These are phyloP conservation scores for Ophiothrix spiculata DNA, from an alignment of 35 echinoderm and acorn worm genomes.

Conservation along the genomic window DNA sequence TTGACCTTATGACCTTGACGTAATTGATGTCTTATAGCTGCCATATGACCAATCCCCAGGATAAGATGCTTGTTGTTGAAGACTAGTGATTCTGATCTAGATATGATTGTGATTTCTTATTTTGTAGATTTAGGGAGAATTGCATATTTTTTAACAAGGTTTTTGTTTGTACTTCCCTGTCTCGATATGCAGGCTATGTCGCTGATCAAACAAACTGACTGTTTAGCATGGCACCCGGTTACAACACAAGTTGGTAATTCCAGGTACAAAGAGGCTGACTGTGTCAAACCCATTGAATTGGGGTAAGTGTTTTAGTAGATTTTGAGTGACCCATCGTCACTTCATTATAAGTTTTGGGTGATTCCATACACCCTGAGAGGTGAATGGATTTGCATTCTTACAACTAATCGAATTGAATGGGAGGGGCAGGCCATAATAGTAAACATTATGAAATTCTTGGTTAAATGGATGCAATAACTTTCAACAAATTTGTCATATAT, in stretches of 20 bases:
- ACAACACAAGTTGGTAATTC: constrained; percentile 69
- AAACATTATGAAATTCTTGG: too few relatives aligned
- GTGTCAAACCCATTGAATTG: constrained; percentile 75
- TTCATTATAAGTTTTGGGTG: too few relatives aligned
- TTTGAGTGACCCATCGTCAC: too few relatives aligned
- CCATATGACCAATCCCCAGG: not conserved
- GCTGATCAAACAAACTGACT: constrained; percentile 55
- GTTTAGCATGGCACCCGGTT: constrained; percentile 75
- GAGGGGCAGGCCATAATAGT: too few relatives aligned
- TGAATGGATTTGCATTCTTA: too few relatives aligned
- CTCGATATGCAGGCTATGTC: constrained; percentile 44
- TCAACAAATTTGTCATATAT: too few relatives aligned
- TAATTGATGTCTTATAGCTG: not conserved
- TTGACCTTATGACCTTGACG: not conserved
- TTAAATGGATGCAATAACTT: too few relatives aligned
- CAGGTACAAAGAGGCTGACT: constrained; percentile 81
- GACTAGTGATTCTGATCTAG: not conserved
- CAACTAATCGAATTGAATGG: too few relatives aligned
- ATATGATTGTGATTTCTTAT: not conserved
- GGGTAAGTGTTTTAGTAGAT: constrained; percentile 80
- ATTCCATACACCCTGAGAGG: too few relatives aligned
- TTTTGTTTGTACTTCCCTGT: too few relatives aligned
- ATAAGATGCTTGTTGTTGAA: not conserved
- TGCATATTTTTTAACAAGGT: too few relatives aligned
- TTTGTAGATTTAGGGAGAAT: too few relatives aligned